Base-by-base conservation (phyloP, 1,140 invertebrate species). In the Caenorhabditis tropicalis region DNA sequence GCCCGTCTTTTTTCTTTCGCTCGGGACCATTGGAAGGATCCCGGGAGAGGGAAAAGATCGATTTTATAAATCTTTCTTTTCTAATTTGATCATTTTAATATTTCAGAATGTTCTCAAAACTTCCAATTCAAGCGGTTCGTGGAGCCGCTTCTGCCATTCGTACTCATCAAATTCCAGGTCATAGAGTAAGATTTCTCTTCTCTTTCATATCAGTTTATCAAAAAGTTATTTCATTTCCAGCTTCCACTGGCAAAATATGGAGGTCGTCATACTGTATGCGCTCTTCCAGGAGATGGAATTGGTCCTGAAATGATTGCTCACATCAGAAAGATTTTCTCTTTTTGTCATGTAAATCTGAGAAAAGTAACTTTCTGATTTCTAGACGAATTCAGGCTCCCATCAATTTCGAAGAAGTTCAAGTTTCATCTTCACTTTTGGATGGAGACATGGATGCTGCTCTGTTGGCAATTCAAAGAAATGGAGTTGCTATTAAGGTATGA, bases 381-480 rank as follows among this genome's bases (percentile, higher is more conserved):
- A 24, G 49, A 2, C 2, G n/a, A 92, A 95, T 95, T 79, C 96
- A 96, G 81, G 96, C 96, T 16, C 97, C 98, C 16, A 95, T 99
- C 79, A 96, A 99, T 92, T 99, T 99, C 93, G 97, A 99, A 92
- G 94, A 95, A 49, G 94, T 98, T 36, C 94, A 96, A 58, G 95
- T 99, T 86, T 95, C 97, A 92, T 95, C 95, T 19, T 94, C 94
- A 36, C 95, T 96, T 85, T 29, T 60, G 12, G 94, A 95, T 88
- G 94, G 95, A 86, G 95, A 96, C 92, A 92, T 99, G 82, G 94
- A 96, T 65, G 96, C 96, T 92, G 97, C 96, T 5, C 95, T 99
- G 81, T 96, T 95, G 1, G 96, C 97, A 0, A 97, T 99, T 84
- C 95, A 95, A 88, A 94, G 98, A 88, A 99, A 99, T 92, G 97